A percentile compares a stretch with the other conserved stretches of the same genome.
Conservation (phyloP, 2,113 vertebrate genomes). For the Hystrix brachyura region DNA sequence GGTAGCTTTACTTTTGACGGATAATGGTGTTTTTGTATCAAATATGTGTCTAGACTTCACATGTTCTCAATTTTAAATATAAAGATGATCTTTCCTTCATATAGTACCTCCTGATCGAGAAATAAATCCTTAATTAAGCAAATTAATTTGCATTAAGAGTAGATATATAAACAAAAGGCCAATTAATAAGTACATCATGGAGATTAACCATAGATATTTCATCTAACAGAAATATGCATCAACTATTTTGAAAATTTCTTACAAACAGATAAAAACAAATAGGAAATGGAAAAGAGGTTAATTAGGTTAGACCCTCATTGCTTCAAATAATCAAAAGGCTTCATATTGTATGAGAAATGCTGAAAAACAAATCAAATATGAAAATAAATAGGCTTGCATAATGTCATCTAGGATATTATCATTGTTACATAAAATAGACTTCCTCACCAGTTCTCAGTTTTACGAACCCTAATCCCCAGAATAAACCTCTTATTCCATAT, state of each 20-base stretch:
- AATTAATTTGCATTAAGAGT: constrained; percentile 49
- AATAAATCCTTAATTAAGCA: constrained; percentile 58
- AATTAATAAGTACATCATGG: constrained; percentile 35
- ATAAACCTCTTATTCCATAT: background rate
- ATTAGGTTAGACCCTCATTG: background rate
- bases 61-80: constrained; percentile 62
- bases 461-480: background rate
- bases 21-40: constrained; percentile 15
- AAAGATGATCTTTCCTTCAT: constrained; percentile 52
- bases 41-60: background rate
- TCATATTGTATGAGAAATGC: background rate
- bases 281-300: constrained; percentile 25
- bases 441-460: background rate
- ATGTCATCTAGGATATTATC: constrained; percentile 5
- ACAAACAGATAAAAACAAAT: background rate
- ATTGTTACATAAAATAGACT: background rate
- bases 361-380: constrained; percentile 41
- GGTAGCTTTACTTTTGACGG: constrained; percentile 49
- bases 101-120: constrained; percentile 15
- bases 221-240: background rate
- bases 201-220: constrained; percentile 11
- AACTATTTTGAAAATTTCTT: constrained; percentile 46
- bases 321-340: constrained; percentile 46
- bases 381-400: background rate
- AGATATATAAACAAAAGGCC: background rate